A percentile compares a stretch with the other conserved stretches of the same genome.
These are phyloP conservation scores for Selenia dentaria DNA, from an alignment of 2,888 invertebrate genomes.

Conservation along the genomic window DNA sequence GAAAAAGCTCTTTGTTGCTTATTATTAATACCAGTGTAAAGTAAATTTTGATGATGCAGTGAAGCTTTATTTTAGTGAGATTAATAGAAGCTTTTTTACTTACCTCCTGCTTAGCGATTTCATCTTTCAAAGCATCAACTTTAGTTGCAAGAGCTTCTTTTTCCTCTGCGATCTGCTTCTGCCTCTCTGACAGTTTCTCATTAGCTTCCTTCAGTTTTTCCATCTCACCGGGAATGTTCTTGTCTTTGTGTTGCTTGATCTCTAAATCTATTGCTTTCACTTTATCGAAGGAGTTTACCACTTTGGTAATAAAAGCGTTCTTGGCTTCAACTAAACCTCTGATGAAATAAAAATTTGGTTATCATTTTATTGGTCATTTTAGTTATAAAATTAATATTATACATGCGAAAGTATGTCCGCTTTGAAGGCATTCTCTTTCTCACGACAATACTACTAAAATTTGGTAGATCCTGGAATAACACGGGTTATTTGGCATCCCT, in stretches of 20 bases:
- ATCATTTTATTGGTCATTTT: too few species aligned
- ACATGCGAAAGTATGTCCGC: too few species aligned
- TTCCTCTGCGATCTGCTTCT: constrained; percentile 72
- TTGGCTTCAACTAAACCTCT: constrained; percentile 71
- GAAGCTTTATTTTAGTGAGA: too few species aligned
- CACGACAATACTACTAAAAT: too few species aligned
- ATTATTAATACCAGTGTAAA: too few species aligned
- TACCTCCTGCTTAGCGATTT: constrained; percentile 84
- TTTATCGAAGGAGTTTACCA: constrained; percentile 73
- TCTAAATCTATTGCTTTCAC: constrained; percentile 81
- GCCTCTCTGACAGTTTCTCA: constrained; percentile 73
- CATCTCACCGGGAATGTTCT: constrained; percentile 82
- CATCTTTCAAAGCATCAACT: constrained; percentile 83
- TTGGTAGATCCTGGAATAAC: too few species aligned
- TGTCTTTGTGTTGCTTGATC: constrained; percentile 81
- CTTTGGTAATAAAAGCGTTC: constrained; percentile 66
- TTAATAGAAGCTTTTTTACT: too few species aligned
- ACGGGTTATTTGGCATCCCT: too few species aligned
- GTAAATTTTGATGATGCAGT: too few species aligned
- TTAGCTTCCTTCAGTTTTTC: constrained; percentile 76
- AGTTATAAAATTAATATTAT: too few species aligned
- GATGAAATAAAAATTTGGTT: constrained; percentile 19
- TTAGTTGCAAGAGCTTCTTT: constrained; percentile 72
- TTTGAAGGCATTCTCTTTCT: too few species aligned
- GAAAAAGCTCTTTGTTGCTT: too few species aligned